Evolutionary conservation across 2,888 invertebrate species (phyloP).

Genomic region (Maniola hyperantus): DNA sequence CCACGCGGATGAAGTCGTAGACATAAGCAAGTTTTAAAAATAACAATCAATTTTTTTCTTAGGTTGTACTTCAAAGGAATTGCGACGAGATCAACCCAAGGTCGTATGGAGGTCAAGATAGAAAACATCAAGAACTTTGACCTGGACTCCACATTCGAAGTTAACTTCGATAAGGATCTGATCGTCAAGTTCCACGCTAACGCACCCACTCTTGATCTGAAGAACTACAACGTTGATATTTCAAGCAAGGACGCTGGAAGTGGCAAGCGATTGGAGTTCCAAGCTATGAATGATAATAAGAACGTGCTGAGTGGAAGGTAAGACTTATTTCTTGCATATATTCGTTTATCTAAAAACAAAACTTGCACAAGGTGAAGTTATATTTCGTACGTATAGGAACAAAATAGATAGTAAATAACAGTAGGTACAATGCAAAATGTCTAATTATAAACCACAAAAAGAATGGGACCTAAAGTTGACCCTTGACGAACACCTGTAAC

Average conservation of each 20-base stretch:
- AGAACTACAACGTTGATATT: slow-evolving; percentile 85
- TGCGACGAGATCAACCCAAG: slow-evolving; percentile 80
- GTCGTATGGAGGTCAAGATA: slow-evolving; percentile 80
- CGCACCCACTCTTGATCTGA: slow-evolving; percentile 84
- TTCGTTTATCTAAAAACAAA: not conserved
- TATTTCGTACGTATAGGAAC: too few species aligned
- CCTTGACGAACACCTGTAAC: not conserved
- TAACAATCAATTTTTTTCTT: slow-evolving; percentile 18
- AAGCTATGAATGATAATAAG: slow-evolving; percentile 84
- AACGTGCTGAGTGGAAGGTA: slow-evolving; percentile 88
- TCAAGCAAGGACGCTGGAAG: slow-evolving; percentile 83
- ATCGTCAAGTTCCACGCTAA: slow-evolving; percentile 83
- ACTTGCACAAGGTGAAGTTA: not conserved
- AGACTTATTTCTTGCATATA: slow-evolving; percentile 30
- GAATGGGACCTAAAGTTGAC: not conserved
- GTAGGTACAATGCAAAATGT: not conserved
- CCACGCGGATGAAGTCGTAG: too few species aligned
- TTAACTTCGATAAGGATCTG: slow-evolving; percentile 85
- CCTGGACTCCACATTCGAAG: slow-evolving; percentile 79
- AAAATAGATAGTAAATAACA: not conserved
- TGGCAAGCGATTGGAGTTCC: slow-evolving; percentile 85
- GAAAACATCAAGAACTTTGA: slow-evolving; percentile 79
- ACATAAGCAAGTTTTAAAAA: too few species aligned
- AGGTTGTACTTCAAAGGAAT: slow-evolving; percentile 68
- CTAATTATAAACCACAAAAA: not conserved